Evolutionary conservation across 2,797 vertebrate genomes (phyloP).

Genomic region (Muscicapa comitata): DNA sequence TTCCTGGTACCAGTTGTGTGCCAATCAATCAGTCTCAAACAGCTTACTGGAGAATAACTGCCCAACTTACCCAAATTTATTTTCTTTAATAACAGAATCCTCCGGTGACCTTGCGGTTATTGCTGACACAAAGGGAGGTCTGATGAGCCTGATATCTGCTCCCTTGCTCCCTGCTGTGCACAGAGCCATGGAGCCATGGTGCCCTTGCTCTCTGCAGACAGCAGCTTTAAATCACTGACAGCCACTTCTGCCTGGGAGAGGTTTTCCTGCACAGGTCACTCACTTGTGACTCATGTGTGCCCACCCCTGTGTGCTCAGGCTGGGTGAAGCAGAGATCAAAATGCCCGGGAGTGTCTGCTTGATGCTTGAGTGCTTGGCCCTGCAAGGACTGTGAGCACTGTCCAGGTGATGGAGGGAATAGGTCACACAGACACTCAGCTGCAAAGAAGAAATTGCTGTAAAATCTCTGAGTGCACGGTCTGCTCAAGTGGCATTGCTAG

Average conservation of each 20-base stretch:
- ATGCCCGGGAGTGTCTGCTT: neutral
- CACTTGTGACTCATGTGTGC: neutral
- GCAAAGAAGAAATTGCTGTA: neutral
- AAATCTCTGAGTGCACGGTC: rapidly evolving
- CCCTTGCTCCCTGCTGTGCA: conserved; percentile 5
- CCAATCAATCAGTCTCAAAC: conserved; percentile 50
- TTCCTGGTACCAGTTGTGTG: conserved; percentile 27
- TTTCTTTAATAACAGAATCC: conserved; percentile 63
- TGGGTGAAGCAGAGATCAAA: neutral
- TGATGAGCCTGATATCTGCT: neutral
- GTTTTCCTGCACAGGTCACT: neutral
- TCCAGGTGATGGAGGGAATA: neutral
- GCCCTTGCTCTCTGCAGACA: neutral
- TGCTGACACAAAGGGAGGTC: conserved; percentile 26
- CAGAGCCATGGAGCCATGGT: neutral
- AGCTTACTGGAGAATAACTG: conserved; percentile 27
- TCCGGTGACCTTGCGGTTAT: conserved; percentile 1
- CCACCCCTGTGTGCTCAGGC: rapidly evolving
- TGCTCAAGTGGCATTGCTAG: neutral
- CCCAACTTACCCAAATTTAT: conserved; percentile 56
- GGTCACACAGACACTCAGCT: neutral
- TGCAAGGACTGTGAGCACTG: neutral
- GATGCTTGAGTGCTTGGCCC: neutral
- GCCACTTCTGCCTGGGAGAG: neutral
- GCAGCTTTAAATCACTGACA: conserved; percentile 12